Conservation (phyloP, 2,113 vertebrate species). For the Lethenteron camtschaticum region DNA sequence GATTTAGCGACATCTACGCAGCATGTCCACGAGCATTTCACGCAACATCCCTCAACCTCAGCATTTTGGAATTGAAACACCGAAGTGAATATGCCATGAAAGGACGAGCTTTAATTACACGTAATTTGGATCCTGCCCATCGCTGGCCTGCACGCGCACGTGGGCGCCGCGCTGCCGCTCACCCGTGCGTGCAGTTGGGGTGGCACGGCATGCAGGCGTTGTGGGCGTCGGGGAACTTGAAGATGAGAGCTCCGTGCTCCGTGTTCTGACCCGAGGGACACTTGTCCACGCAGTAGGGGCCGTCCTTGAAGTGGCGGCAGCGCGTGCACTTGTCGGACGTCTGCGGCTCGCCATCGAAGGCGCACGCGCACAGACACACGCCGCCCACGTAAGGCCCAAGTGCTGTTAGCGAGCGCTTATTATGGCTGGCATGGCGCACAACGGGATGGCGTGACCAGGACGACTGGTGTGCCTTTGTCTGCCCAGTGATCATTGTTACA, state of each 20-base stretch:
- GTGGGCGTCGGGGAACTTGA: slow-evolving; percentile 79
- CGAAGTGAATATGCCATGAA: too few relatives aligned
- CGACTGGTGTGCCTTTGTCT: not conserved
- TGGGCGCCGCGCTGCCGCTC: slow-evolving; percentile 15
- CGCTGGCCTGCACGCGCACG: too few relatives aligned
- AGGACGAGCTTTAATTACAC: too few relatives aligned
- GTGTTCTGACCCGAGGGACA: slow-evolving; percentile 81
- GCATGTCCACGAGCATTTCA: too few relatives aligned
- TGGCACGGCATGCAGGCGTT: slow-evolving; percentile 82
- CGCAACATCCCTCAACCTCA: too few relatives aligned
- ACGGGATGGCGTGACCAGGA: slow-evolving; percentile 2
- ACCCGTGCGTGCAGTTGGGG: slow-evolving; percentile 87
- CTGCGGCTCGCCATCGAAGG: slow-evolving; percentile 19
- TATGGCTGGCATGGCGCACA: not conserved
- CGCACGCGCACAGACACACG: not conserved
- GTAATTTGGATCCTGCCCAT: too few relatives aligned
- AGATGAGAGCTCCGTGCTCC: slow-evolving; percentile 69
- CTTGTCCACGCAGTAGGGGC: slow-evolving; percentile 86
- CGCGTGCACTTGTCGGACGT: slow-evolving; percentile 74
- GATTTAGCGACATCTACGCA: too few relatives aligned
- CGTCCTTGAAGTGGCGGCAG: slow-evolving; percentile 85
- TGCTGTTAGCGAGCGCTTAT: not conserved
- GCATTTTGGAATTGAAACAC: too few relatives aligned
- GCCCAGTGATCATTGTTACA: not conserved
- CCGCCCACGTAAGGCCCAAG: not conserved